These are phyloP conservation scores for Anodontia alba DNA, from an alignment of 2,888 invertebrate genomes.

Conservation along the genomic window DNA sequence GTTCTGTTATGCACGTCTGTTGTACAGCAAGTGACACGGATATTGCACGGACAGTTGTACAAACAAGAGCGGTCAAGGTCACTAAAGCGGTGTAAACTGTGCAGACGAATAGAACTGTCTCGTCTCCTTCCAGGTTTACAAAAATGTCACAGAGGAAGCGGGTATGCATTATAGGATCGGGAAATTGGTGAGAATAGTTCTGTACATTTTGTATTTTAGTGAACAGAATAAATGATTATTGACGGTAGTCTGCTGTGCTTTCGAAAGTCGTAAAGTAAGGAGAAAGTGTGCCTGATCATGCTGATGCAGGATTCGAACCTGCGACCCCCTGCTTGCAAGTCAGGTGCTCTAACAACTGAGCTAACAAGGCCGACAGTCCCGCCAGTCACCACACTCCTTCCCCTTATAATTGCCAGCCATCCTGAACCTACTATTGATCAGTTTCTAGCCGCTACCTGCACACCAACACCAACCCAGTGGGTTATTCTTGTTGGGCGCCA, in stretches of 20 bases:
- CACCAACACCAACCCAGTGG: too few relatives aligned
- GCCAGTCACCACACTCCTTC: too few relatives aligned
- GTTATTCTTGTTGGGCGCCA: too few relatives aligned
- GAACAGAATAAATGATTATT: background rate
- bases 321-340: too few relatives aligned
- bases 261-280: background rate
- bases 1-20: too few relatives aligned
- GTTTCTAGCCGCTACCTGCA: too few relatives aligned
- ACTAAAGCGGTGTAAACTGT: background rate
- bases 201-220: too few relatives aligned
- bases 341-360: too few relatives aligned
- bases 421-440: too few relatives aligned
- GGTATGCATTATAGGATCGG: conserved; percentile 83
- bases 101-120: background rate
- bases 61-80: conserved; percentile 1
- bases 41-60: too few relatives aligned
- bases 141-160: conserved; percentile 69
- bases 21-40: too few relatives aligned
- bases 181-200: conserved; percentile 79
- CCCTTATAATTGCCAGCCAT: background rate
- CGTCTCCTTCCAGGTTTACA: background rate
- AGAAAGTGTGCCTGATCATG: background rate
- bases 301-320: background rate
- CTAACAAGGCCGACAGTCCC: too few relatives aligned
- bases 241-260: background rate